Evolutionary conservation across 1,140 invertebrate genomes (phyloP).

Genomic region (Cydia pomonella): DNA sequence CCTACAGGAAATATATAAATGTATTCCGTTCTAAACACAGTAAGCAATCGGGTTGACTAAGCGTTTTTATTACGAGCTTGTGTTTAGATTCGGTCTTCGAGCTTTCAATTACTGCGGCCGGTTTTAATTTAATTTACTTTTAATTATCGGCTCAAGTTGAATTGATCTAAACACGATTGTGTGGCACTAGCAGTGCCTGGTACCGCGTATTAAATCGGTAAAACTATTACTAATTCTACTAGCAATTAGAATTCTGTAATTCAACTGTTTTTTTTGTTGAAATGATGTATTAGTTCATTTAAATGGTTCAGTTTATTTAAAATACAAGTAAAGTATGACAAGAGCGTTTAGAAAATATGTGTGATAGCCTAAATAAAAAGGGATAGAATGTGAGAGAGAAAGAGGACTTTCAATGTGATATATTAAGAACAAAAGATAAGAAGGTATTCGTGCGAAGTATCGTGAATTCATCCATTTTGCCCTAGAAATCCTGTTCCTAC

Average conservation of each 20-base stretch:
- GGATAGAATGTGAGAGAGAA: too few species aligned
- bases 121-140: neutral
- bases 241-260: neutral
- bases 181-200: neutral
- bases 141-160: neutral
- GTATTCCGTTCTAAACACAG: neutral
- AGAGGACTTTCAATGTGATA: too few species aligned
- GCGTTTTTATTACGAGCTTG: slow-evolving; percentile 6
- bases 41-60: neutral
- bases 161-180: neutral
- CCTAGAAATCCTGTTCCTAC: too few species aligned
- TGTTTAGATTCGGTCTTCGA: slow-evolving; percentile 6
- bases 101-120: neutral
- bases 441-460: too few species aligned
- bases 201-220: neutral
- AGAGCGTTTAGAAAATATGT: too few species aligned
- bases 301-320: too few species aligned
- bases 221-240: neutral
- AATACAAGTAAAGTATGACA: too few species aligned
- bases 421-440: too few species aligned
- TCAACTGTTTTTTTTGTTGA: too few species aligned
- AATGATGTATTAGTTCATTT: too few species aligned
- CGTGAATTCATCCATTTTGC: too few species aligned
- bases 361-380: too few species aligned
- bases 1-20: slow-evolving; percentile 24